Base-by-base conservation (phyloP, 2,888 invertebrate genomes). In the Dilophus febrilis region DNA sequence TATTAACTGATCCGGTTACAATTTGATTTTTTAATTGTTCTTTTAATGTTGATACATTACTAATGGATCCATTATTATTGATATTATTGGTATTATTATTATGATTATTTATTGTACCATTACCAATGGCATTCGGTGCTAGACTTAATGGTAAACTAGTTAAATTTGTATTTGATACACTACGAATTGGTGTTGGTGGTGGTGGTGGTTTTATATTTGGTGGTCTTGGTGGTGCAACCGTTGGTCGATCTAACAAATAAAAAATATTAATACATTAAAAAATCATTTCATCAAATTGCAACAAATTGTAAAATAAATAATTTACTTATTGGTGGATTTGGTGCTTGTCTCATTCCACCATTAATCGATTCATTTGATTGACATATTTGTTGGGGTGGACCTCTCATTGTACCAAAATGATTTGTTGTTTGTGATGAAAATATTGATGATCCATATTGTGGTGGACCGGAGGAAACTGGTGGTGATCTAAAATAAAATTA, bases 151-250 rank as follows among this genome's bases (percentile, higher is more conserved):
- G 48, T 27, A 57, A 47, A 46, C 50, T 56, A 47, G 52, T 55
- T 39, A 62, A 48, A 47, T 63, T 62, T 43, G 57, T 55, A 50
- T 60, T 61, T 33, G 60, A 61, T 42, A 58, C 52, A 48, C 63
- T 61, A 46, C 61, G 55, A 28, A 59, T 56, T 27, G 62, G 62
- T 42, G 61, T 58, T 7, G 63, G 63, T 13, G 63, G 62, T 43
- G 63, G 63, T 38, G 63, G 63, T 14, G 62, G 62, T 46, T 61
- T 62, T 6, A 56, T 55, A 45, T 53, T 53, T 29, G 57, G 57
- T 31, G 58, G 57, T 42, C 56, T 53, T 32, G 57, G 40, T 31
- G 57, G 57, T 40, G 58, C 56, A 33, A 55, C 54, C 26, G 56
- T 56, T 19, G 62, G 62, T 12, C 62, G 62, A 42, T 58, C 61